Evolutionary conservation across 2,113 vertebrate species (phyloP), one percentile per base, ranked within the genome.

Genomic region (Labeo catla): DNA sequence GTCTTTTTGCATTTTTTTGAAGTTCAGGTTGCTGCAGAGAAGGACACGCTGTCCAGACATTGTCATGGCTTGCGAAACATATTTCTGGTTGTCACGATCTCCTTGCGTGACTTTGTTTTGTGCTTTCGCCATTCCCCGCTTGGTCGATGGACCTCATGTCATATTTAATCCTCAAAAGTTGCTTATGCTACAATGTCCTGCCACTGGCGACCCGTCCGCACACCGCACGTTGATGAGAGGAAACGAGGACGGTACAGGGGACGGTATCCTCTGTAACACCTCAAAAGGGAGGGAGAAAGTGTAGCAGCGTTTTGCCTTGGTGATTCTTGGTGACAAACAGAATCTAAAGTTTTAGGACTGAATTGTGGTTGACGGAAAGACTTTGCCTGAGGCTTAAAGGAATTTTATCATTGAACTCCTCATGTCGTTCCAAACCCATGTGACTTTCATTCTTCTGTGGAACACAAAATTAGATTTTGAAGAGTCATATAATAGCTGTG

Each of bases 81-180:
- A 82, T 34, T 23, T 16, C 47, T 50, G 28, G 16, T 3, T 57
- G 65, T 59, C 84, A 77, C 39, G 47, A 47, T 81, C 59, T 87
- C 85, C 77, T 73, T 54, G 39, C 10, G 2, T 21, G 43, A 61
- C 81, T 84, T 59, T 63, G 23, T 43, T 78, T 85, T 73, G 70
- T 6, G 2, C 70, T n/a, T 10, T 21, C 68, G 2, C 8, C 4
- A 4, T 39, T 63, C 50, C 70, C 47, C 28, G 59, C 66, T 45
- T 83, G 65, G 8, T 61, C 79, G 13, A 76, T 81, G 45, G 15
- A 47, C 81, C 81, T 66, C 36, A 81, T 81, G 43, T 73, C 76
- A 76, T 81, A 39, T 73, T 78, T 65, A 73, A 87, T 85, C 73
- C 34, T 78, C 36, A 45, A 72, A 87, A 87, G 61, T 78, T 85